phyloP scores from a whole-genome alignment of 1,140 invertebrate species.

The Drepana arcuata region DNA sequence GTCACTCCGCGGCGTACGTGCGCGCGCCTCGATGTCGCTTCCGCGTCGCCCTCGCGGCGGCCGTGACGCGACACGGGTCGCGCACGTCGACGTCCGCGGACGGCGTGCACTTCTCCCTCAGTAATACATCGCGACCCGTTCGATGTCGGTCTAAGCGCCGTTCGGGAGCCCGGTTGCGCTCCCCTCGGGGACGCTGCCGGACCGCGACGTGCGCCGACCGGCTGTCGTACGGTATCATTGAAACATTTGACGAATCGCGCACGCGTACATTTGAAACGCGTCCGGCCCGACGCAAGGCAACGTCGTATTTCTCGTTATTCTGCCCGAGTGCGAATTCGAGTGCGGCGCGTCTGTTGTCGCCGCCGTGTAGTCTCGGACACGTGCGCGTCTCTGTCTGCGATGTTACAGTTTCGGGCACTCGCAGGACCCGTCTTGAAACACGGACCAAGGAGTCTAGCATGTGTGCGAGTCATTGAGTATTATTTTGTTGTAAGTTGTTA shows the following conservation, averaged over 20 bases:
- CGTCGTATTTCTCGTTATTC: background rate
- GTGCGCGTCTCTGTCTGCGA: conserved; percentile 64
- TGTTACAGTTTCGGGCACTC: conserved; percentile 75
- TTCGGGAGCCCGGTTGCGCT: conserved; percentile 20
- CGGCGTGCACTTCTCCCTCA: conserved; percentile 59
- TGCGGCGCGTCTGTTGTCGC: background rate
- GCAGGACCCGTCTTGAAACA: conserved; percentile 93
- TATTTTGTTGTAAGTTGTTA: no score
- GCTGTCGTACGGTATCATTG: background rate
- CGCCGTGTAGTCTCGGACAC: conserved; percentile 1
- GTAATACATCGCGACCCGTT: conserved; percentile 51
- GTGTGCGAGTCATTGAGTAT: conserved; percentile 82
- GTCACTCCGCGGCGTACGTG: conserved; percentile 39
- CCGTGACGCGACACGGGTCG: no score
- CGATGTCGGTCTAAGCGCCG: conserved; percentile 32
- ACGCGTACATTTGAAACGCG: background rate
- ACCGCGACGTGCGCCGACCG: background rate
- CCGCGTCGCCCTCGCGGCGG: no score
- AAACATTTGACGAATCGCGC: no score
- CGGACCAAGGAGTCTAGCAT: conserved; percentile 93
- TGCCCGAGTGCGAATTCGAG: background rate
- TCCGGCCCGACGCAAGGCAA: conserved; percentile 1
- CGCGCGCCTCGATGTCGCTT: no score
- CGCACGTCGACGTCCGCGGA: conserved; percentile 44
- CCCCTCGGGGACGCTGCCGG: background rate